These are phyloP conservation scores for Platycheirus rosarum DNA, from an alignment of 2,888 invertebrate genomes.

Conservation along the genomic window DNA sequence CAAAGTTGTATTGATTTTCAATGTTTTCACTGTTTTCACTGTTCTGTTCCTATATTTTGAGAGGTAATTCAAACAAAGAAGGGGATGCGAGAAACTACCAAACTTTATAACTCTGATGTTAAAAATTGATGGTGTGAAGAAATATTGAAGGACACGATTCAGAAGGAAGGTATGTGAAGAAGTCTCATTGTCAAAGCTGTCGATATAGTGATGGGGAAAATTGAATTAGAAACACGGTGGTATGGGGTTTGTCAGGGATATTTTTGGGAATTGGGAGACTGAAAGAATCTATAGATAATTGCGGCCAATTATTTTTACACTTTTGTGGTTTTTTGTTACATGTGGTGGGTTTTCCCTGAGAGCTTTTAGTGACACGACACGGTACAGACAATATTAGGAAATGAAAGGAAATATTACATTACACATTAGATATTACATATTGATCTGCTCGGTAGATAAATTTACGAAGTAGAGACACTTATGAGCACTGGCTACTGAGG, in stretches of 20 bases:
- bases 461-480: too few species aligned
- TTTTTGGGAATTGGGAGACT: slow-evolving; percentile 28
- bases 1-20: slow-evolving; percentile 62
- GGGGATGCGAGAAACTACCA: neutral
- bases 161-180: slow-evolving; percentile 24
- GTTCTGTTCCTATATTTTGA: slow-evolving; percentile 32
- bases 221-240: slow-evolving; percentile 59
- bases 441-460: too few species aligned
- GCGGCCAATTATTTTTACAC: slow-evolving; percentile 46
- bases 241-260: slow-evolving; percentile 4
- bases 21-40: slow-evolving; percentile 19
- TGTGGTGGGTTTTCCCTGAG: neutral
- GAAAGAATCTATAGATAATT: slow-evolving; percentile 19
- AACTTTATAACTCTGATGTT: neutral
- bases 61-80: slow-evolving; percentile 16
- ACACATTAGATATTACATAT: too few species aligned
- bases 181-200: slow-evolving; percentile 48
- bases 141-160: neutral
- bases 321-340: neutral
- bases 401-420: too few species aligned
- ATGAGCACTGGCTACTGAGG: too few species aligned
- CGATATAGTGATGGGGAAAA: slow-evolving; percentile 58
- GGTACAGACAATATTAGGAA: too few species aligned
- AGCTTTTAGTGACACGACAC: neutral
- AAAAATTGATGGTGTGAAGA: neutral